phyloP scores from a whole-genome alignment of 2,888 invertebrate species.

The Drosophila borborema region DNA sequence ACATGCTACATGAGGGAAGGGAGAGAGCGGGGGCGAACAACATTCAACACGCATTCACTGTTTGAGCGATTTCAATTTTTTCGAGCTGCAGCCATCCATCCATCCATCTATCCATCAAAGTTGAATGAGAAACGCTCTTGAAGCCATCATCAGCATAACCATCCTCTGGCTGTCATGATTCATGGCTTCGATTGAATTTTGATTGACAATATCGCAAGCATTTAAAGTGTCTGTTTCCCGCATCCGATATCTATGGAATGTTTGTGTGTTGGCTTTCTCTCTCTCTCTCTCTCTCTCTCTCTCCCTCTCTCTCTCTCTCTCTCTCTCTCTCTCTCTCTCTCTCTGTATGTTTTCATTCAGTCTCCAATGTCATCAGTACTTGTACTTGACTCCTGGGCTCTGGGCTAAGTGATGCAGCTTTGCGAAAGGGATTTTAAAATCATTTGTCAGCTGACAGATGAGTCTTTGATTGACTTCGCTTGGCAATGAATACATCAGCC shows the following conservation, averaged over 20 bases:
- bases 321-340: neutral
- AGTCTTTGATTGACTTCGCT: slow-evolving; percentile 79
- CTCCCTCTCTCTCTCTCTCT: neutral
- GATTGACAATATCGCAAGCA: slow-evolving; percentile 84
- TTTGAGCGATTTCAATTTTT: slow-evolving; percentile 67
- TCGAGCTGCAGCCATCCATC: slow-evolving; percentile 40
- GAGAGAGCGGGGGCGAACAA: neutral
- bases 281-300: neutral
- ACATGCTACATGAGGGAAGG: neutral
- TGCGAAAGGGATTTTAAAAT: slow-evolving; percentile 81
- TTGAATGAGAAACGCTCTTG: slow-evolving; percentile 60
- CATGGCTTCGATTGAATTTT: slow-evolving; percentile 83
- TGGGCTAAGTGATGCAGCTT: slow-evolving; percentile 50
- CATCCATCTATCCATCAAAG: slow-evolving; percentile 54
- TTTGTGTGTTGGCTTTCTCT: slow-evolving; percentile 8
- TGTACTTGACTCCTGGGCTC: slow-evolving; percentile 33
- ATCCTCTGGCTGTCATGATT: slow-evolving; percentile 67
- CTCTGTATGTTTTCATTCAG: neutral
- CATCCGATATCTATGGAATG: slow-evolving; percentile 53
- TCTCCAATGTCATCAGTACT: slow-evolving; percentile 7
- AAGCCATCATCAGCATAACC: slow-evolving; percentile 69
- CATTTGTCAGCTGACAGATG: slow-evolving; percentile 83
- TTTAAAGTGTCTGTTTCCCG: slow-evolving; percentile 83
- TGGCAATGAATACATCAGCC: slow-evolving; percentile 55
- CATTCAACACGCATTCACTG: slow-evolving; percentile 52